These are phyloP conservation scores for Nomada fabriciana DNA, from an alignment of 2,888 invertebrate species.

Conservation along the genomic window DNA sequence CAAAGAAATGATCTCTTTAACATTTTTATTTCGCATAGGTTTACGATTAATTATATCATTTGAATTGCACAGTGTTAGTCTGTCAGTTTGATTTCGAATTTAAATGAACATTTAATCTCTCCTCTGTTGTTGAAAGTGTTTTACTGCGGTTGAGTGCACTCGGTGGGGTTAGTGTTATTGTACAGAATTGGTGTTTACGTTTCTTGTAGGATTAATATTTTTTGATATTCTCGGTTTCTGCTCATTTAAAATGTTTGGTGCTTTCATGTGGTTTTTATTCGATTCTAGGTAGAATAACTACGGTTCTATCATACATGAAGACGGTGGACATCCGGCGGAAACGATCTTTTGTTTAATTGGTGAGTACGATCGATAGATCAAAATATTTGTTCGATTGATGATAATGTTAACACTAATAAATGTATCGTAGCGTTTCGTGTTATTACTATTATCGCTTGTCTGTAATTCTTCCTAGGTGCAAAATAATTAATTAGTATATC, in stretches of 20 bases:
- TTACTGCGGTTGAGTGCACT: no score
- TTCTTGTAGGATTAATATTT: background rate
- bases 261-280: slow-evolving; percentile 10
- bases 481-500: background rate
- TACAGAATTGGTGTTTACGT: background rate
- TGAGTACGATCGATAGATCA: slow-evolving; percentile 65
- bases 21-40: background rate
- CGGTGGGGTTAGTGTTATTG: no score
- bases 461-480: no score
- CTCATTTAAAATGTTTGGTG: background rate
- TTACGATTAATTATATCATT: background rate
- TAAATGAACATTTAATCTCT: no score
- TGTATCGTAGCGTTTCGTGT: background rate
- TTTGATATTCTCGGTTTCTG: background rate
- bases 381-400: slow-evolving; percentile 5
- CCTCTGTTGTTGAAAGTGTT: no score
- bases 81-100: no score
- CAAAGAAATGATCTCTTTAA: background rate
- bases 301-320: slow-evolving; percentile 74
- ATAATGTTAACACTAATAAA: slow-evolving; percentile 1
- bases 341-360: slow-evolving; percentile 76
- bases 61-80: background rate
- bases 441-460: background rate
- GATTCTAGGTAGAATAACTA: slow-evolving; percentile 44
- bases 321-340: slow-evolving; percentile 68